phyloP scores from a whole-genome alignment of 2,113 vertebrate species.

The Alligator sinensis region DNA sequence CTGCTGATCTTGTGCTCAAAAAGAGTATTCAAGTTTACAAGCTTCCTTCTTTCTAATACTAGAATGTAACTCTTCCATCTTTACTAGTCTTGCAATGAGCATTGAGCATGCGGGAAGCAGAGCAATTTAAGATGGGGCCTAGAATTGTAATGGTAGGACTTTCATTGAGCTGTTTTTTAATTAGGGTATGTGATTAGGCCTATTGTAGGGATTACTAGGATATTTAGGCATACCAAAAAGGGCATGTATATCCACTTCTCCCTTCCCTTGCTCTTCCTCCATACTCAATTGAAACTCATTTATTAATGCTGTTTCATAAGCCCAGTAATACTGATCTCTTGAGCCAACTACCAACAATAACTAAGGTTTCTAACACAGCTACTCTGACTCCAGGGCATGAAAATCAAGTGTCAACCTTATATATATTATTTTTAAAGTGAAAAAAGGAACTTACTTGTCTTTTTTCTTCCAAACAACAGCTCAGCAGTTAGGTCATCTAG shows the following conservation, averaged over 20 bases:
- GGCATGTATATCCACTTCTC: background rate
- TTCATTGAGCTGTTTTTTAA: slow-evolving; percentile 8
- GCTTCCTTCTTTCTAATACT: background rate
- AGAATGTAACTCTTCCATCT: background rate
- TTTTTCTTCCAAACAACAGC: background rate
- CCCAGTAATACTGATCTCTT: background rate
- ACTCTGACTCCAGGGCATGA: background rate
- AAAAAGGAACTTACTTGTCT: background rate
- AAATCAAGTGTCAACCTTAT: background rate
- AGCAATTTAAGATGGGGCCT: slow-evolving; percentile 28
- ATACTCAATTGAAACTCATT: slow-evolving; percentile 15
- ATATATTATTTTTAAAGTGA: background rate
- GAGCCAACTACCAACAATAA: background rate
- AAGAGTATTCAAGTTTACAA: background rate
- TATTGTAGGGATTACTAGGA: slow-evolving; percentile 26
- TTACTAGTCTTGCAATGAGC: background rate
- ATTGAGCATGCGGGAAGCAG: background rate
- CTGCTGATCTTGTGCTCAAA: background rate
- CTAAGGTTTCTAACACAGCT: slow-evolving; percentile 4
- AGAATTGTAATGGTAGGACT: background rate
- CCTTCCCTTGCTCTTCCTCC: background rate
- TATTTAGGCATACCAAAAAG: slow-evolving; percentile 8
- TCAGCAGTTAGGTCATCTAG: background rate
- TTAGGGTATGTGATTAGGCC: slow-evolving; percentile 6
- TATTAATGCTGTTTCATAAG: slow-evolving; percentile 57